phyloP scores from a whole-genome alignment of 2,888 invertebrate species.

The Andricus quercusramuli region DNA sequence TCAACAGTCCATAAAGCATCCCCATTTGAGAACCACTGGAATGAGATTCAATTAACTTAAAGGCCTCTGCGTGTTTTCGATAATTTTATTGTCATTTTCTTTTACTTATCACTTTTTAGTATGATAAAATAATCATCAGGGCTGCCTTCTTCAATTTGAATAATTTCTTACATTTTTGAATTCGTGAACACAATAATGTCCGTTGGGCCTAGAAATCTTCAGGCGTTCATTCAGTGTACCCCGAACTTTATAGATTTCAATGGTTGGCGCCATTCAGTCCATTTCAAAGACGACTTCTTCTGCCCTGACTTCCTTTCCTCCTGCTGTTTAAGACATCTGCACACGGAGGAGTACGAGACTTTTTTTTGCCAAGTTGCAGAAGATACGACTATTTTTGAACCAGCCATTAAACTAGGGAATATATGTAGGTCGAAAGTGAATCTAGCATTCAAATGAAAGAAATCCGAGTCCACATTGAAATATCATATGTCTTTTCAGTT shows the following conservation, averaged over 20 bases:
- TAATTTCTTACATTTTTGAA: neutral
- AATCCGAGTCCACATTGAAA: conserved; percentile 20
- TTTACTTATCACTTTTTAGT: neutral
- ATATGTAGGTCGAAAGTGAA: conserved; percentile 40
- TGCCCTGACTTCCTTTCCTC: conserved; percentile 41
- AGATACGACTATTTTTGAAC: conserved; percentile 54
- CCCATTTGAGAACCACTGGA: conserved; percentile 7
- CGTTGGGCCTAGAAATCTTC: neutral
- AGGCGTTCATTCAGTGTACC: neutral
- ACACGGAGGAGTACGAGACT: conserved; percentile 56
- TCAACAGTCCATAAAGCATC: conserved; percentile 25
- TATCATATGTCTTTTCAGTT: neutral
- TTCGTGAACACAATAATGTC: neutral
- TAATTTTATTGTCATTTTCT: neutral
- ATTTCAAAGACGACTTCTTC: conserved; percentile 41
- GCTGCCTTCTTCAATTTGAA: too few species aligned
- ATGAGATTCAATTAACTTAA: neutral
- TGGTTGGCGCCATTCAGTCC: conserved; percentile 48
- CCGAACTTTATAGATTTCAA: neutral
- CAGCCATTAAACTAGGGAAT: conserved; percentile 35
- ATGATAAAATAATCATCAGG: too few species aligned
- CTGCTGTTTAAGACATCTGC: conserved; percentile 63
- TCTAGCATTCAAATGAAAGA: conserved; percentile 35
- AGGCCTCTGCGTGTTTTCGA: neutral
- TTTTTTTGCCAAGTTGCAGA: conserved; percentile 59